These are phyloP conservation scores for Oncorhynchus masou DNA, from an alignment of 2,113 vertebrate genomes.

Conservation along the genomic window DNA sequence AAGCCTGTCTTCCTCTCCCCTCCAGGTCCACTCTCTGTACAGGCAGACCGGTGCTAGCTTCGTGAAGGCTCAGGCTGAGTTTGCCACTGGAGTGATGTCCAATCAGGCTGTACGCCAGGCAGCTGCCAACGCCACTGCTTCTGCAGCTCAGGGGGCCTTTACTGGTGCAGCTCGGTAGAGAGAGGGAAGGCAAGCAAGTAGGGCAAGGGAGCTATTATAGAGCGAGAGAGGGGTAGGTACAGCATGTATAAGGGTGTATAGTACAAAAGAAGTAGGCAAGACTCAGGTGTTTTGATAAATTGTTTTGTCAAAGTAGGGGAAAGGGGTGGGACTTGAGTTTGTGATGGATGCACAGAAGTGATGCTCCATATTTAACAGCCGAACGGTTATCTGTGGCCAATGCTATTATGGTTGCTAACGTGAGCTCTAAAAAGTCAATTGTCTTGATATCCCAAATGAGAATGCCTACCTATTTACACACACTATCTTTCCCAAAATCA, in stretches of 20 bases:
- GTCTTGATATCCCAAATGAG: slow-evolving; percentile 44
- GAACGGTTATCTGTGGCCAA: slow-evolving; percentile 39
- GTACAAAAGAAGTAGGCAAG: neutral
- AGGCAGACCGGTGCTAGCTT: slow-evolving; percentile 94
- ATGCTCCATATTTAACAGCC: slow-evolving; percentile 16
- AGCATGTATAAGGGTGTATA: neutral
- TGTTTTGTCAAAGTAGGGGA: neutral
- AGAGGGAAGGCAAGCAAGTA: neutral
- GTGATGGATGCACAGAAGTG: slow-evolving; percentile 19
- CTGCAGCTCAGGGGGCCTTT: slow-evolving; percentile 80
- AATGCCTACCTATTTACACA: slow-evolving; percentile 50
- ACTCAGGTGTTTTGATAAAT: neutral
- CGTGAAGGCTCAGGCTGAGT: slow-evolving; percentile 95
- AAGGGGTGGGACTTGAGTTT: neutral
- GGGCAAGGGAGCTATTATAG: neutral
- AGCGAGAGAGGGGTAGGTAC: neutral
- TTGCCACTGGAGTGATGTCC: slow-evolving; percentile 90
- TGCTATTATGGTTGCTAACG: slow-evolving; percentile 24
- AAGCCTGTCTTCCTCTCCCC: slow-evolving; percentile 2
- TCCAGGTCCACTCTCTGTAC: slow-evolving; percentile 91
- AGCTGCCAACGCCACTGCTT: slow-evolving; percentile 75
- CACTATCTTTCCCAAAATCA: slow-evolving; percentile 56
- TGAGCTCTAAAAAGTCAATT: slow-evolving; percentile 49
- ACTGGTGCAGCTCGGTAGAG: slow-evolving; percentile 56
- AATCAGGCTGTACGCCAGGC: slow-evolving; percentile 90